Evolutionary conservation across 2,113 vertebrate genomes (phyloP).

Genomic region (Vidua macroura): DNA sequence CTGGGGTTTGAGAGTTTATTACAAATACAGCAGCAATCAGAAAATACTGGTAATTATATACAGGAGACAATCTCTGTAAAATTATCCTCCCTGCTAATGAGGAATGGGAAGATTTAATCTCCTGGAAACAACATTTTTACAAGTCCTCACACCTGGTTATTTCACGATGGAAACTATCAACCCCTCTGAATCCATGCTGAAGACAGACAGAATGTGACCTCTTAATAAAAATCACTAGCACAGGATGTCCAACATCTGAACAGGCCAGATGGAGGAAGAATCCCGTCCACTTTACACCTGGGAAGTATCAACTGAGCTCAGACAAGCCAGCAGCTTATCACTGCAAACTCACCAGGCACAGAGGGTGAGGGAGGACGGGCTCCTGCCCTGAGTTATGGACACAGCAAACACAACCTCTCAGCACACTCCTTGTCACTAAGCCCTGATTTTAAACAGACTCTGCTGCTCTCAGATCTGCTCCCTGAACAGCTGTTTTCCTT

Average conservation of each 20-base stretch:
- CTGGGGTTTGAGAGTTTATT: neutral
- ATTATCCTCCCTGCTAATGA: neutral
- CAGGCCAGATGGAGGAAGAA: neutral
- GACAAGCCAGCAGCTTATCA: neutral
- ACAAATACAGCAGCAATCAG: neutral
- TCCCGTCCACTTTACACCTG: neutral
- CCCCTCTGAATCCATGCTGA: accelerated
- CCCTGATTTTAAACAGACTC: slow-evolving; percentile 18
- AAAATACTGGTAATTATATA: neutral
- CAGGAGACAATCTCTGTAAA: neutral
- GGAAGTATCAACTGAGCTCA: neutral
- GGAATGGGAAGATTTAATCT: neutral
- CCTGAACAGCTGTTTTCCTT: slow-evolving; percentile 42
- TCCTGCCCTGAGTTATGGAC: neutral
- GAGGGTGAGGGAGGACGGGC: neutral
- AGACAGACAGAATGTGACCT: neutral
- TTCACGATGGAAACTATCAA: neutral
- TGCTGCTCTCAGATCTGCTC: neutral
- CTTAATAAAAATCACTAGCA: neutral
- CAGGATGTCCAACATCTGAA: neutral
- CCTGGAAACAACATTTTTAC: accelerated
- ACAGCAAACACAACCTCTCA: neutral
- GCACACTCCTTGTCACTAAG: neutral
- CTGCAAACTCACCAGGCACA: neutral
- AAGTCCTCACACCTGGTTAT: neutral